A percentile compares a stretch with the other conserved stretches of the same genome.
phyloP scores from a whole-genome alignment of 2,797 vertebrate genomes.

The Malacoraja senta region DNA sequence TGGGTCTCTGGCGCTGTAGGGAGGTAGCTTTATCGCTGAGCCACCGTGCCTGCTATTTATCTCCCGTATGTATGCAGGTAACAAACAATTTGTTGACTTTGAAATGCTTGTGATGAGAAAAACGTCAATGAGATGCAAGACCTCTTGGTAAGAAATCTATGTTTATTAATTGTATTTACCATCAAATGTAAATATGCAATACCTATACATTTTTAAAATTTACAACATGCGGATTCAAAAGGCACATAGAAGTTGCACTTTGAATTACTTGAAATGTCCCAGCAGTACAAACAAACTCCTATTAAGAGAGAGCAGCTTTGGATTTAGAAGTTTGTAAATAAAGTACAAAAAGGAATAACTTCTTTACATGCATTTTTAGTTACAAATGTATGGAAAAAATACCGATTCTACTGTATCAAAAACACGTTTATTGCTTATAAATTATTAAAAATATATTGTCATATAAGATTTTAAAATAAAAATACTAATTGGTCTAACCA shows the following conservation, averaged over 20 bases:
- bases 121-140: neutral
- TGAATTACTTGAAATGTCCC: slow-evolving; percentile 28
- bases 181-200: neutral
- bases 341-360: slow-evolving; percentile 34
- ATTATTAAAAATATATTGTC: slow-evolving; percentile 37
- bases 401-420: slow-evolving; percentile 27
- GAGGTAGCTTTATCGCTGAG: no score
- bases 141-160: neutral
- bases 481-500: slow-evolving; percentile 21
- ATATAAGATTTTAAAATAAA: neutral
- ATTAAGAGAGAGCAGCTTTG: slow-evolving; percentile 18
- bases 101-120: neutral
- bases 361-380: slow-evolving; percentile 30
- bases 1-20: no score
- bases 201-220: slow-evolving; percentile 27
- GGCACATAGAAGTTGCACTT: slow-evolving; percentile 43
- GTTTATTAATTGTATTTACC: slow-evolving; percentile 32
- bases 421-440: slow-evolving; percentile 26
- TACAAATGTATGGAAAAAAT: slow-evolving; percentile 26
- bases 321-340: slow-evolving; percentile 18
- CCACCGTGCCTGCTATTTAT: neutral
- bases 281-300: slow-evolving; percentile 5
- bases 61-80: neutral
- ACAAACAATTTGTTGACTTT: neutral
- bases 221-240: slow-evolving; percentile 45